Evolutionary conservation across 2,113 vertebrate species (phyloP), one percentile per base, ranked within the genome.

Genomic region (Siphamia tubifer): DNA sequence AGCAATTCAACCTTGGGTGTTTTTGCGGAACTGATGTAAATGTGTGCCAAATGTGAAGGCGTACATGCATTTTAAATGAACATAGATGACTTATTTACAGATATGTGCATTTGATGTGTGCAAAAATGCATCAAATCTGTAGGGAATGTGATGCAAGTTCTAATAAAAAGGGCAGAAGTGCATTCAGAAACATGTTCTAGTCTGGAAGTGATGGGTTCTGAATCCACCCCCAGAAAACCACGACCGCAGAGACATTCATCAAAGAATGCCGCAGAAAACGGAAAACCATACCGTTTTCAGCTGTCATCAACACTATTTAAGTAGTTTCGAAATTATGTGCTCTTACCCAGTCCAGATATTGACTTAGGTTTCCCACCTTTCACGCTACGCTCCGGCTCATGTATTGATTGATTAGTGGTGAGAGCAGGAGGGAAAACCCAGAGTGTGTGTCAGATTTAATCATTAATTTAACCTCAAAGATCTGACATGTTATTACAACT

Each of bases 331-430:
- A 81, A 84, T 86, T 6, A 78, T 69, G 81, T 77, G 61, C 62
- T 68, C 56, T 68, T 55, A 70, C 43, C 83, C 75, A 75, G 60
- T 77, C 52, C 66, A 83, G 87, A 89, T 79, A 87, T 89, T 89
- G 79, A 89, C 79, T 77, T 65, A 74, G 78, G 61, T 77, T 85
- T 87, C 58, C 76, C 36, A 68, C 58, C 57, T 71, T 79, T 69
- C 48, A 53, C 19, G 27, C 54, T 30, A 52, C 5, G 65, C 76
- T 27, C 61, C 64, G 30, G 17, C 57, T 80, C 78, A 48, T 62
- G 30, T 58, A 66, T 42, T 75, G 84, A 82, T 84, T 78, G 78
- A 84, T 77, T 82, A 77, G 64, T 12, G 35, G 65, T 68, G 61
- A 68, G 61, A n/a, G 40, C 10, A 17, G 34, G 66, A 58, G 56